phyloP scores from a whole-genome alignment of 2,888 invertebrate species.

The Formica aserva region DNA sequence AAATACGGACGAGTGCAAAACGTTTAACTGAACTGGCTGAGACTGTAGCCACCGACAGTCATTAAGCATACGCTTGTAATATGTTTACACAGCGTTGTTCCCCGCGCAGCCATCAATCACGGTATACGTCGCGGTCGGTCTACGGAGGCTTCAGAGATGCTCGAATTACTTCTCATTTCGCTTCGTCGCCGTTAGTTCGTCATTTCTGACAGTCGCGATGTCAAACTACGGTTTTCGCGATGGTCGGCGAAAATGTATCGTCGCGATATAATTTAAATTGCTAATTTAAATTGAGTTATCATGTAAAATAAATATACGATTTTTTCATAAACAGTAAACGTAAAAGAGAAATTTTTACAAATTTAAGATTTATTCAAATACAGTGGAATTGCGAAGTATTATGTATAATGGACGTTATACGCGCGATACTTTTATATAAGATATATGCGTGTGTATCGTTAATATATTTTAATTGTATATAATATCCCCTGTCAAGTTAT shows the following conservation, averaged over 20 bases:
- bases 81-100: conserved; percentile 84
- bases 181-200: conserved; percentile 67
- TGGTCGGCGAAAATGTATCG: not conserved
- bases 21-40: conserved; percentile 32
- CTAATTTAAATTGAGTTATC: not conserved
- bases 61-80: conserved; percentile 83
- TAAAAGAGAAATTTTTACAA: not conserved
- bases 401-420: not conserved
- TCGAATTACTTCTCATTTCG: conserved; percentile 49
- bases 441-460: not conserved
- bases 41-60: conserved; percentile 73
- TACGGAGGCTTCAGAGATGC: conserved; percentile 47
- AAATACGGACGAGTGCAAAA: conserved; percentile 47
- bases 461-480: conserved; percentile 1
- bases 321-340: not conserved
- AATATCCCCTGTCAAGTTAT: not conserved
- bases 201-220: conserved; percentile 63
- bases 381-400: not conserved
- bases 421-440: not conserved
- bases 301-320: not conserved
- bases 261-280: not conserved
- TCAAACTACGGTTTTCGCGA: conserved; percentile 41
- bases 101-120: conserved; percentile 84
- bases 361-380: not conserved
- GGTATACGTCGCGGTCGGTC: conserved; percentile 75